A percentile compares a stretch with the other conserved stretches of the same genome.
These are phyloP conservation scores for Phyllostomus hastatus DNA, from an alignment of 2,113 vertebrate species.

Conservation along the genomic window DNA sequence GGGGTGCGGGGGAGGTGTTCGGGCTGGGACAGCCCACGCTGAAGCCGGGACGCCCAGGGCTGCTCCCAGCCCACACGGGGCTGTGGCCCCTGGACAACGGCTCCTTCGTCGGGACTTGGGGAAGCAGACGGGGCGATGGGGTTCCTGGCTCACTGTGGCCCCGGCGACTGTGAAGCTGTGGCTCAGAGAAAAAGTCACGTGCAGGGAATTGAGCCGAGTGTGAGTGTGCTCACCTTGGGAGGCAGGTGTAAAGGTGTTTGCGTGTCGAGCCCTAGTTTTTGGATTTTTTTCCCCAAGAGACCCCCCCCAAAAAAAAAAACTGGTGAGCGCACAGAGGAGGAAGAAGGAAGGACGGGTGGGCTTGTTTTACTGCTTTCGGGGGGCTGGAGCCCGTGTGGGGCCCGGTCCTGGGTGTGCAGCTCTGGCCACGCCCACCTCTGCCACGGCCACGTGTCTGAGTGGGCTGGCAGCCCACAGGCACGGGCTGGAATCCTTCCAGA, in stretches of 20 bases:
- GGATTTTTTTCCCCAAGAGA: not conserved
- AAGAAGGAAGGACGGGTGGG: not conserved
- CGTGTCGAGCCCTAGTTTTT: not conserved
- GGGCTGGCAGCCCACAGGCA: too few species aligned
- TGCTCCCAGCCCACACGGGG: too few species aligned
- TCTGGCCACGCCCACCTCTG: not conserved
- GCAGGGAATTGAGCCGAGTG: not conserved
- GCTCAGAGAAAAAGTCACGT: not conserved
- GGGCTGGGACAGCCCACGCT: not conserved
- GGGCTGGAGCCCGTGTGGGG: not conserved
- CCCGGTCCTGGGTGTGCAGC: not conserved
- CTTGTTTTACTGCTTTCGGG: fast-evolving
- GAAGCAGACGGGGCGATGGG: not conserved
- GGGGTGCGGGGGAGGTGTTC: not conserved
- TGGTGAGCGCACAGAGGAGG: not conserved
- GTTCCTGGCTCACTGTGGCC: conserved; percentile 7
- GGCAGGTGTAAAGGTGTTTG: not conserved
- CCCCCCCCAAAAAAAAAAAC: not conserved
- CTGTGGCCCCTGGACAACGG: not conserved
- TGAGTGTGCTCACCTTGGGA: not conserved
- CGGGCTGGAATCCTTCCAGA: not conserved
- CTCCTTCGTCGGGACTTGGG: not conserved
- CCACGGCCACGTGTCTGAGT: not conserved
- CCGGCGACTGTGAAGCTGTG: not conserved
- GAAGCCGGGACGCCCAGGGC: not conserved